Conservation (phyloP, 2,888 invertebrate species). For the Steinernema scapterisci region DNA sequence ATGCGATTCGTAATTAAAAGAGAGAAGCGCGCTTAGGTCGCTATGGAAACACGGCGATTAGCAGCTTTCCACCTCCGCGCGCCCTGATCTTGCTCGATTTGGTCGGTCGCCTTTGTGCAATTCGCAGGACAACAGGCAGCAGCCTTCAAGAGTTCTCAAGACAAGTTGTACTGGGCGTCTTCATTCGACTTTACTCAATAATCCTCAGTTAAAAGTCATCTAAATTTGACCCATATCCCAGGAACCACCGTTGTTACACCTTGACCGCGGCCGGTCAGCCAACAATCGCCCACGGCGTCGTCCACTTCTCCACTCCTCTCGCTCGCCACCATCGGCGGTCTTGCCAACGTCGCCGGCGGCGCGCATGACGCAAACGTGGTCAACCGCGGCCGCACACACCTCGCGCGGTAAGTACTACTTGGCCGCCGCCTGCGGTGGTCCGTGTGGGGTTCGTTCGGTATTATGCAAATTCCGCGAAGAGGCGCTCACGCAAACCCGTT, state of each 20-base stretch:
- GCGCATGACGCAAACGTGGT: slow-evolving; percentile 13
- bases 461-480: slow-evolving; percentile 31
- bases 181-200: neutral
- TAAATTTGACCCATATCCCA: slow-evolving; percentile 13
- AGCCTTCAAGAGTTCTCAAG: neutral
- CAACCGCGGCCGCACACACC: neutral
- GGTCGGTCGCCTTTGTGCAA: neutral
- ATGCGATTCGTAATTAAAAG: neutral
- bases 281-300: slow-evolving; percentile 18
- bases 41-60: slow-evolving; percentile 16
- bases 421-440: neutral
- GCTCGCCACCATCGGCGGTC: neutral
- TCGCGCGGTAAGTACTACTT: neutral
- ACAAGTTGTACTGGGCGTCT: neutral
- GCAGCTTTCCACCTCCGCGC: neutral
- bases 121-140: no score
- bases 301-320: slow-evolving; percentile 1
- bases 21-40: neutral
- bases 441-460: slow-evolving; percentile 12
- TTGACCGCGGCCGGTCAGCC: slow-evolving; percentile 32
- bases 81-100: slow-evolving; percentile 14
- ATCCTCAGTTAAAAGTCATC: neutral
- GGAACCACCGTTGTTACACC: slow-evolving; percentile 20
- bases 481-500: slow-evolving; percentile 23
- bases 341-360: slow-evolving; percentile 8